phyloP scores from a whole-genome alignment of 2,888 invertebrate genomes.

The Ectobius pallidus region DNA sequence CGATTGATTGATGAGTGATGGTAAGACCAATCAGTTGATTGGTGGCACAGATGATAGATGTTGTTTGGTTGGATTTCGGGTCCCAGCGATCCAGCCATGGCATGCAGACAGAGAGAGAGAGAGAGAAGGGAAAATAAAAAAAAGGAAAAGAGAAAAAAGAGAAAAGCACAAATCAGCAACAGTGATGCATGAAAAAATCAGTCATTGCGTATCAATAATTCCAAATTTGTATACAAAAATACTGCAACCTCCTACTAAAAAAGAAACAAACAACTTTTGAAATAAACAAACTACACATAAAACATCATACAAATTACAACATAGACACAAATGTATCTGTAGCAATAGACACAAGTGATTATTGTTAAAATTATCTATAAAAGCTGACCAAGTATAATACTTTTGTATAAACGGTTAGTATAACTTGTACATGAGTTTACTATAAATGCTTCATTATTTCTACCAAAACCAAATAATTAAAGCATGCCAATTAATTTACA shows the following conservation, averaged over 20 bases:
- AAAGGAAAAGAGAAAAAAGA: conserved; percentile 56
- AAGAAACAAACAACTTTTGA: conserved; percentile 39
- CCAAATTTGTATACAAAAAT: conserved; percentile 28
- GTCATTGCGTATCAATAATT: conserved; percentile 24
- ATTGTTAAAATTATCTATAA: conserved; percentile 9
- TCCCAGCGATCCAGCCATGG: conserved; percentile 51
- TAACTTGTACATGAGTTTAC: too few relatives aligned
- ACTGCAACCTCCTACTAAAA: conserved; percentile 45
- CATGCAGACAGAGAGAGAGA: conserved; percentile 64
- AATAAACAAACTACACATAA: conserved; percentile 29
- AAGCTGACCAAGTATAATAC: not conserved
- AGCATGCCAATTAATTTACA: too few relatives aligned
- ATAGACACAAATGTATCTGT: not conserved
- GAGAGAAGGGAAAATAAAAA: conserved; percentile 61
- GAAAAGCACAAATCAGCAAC: conserved; percentile 33
- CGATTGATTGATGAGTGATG: conserved; percentile 24
- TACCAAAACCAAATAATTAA: too few relatives aligned
- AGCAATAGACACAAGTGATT: conserved; percentile 5
- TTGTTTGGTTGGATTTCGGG: conserved; percentile 23
- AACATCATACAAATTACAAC: conserved; percentile 11
- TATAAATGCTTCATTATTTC: too few relatives aligned
- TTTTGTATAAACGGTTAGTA: not conserved
- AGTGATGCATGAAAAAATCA: conserved; percentile 30
- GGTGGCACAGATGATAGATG: conserved; percentile 23
- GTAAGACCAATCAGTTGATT: conserved; percentile 23